These are phyloP conservation scores for Semnornis frantzii DNA, from an alignment of 2,113 vertebrate genomes.

Conservation along the genomic window DNA sequence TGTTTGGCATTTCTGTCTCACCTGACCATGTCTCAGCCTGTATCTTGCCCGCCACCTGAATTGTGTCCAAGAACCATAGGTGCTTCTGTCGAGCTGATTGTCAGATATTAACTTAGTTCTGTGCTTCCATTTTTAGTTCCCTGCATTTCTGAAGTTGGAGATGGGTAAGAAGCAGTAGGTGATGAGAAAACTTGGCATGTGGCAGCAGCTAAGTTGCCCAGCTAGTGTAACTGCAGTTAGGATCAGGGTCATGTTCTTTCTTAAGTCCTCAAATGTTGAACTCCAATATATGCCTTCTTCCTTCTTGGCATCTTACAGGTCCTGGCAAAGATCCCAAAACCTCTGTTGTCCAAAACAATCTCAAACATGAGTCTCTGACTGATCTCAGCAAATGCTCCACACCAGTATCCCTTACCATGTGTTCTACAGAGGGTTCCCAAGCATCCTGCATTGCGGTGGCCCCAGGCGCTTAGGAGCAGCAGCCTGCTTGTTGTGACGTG, in stretches of 20 bases:
- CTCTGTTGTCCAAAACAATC: neutral
- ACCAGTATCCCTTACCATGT: neutral
- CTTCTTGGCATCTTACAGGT: neutral
- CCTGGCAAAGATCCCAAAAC: neutral
- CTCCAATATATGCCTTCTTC: neutral
- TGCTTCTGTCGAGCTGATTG: neutral
- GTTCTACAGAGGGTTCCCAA: neutral
- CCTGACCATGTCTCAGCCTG: slow-evolving; percentile 35
- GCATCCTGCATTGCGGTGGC: neutral
- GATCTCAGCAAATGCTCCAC: neutral
- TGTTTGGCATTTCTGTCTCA: slow-evolving; percentile 40
- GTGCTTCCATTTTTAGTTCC: neutral
- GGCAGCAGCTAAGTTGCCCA: neutral
- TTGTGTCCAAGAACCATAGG: neutral
- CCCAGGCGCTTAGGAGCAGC: neutral
- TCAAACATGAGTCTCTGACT: neutral
- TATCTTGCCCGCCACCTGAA: neutral
- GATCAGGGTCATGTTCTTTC: neutral
- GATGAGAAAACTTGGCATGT: neutral
- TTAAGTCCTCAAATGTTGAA: neutral
- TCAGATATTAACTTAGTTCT: neutral
- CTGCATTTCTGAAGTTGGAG: neutral
- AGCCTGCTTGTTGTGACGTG: neutral
- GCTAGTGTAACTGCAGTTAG: neutral
- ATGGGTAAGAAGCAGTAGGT: neutral